Base-by-base conservation (phyloP, 2,113 vertebrate species). In the Podocnemis expansa region DNA sequence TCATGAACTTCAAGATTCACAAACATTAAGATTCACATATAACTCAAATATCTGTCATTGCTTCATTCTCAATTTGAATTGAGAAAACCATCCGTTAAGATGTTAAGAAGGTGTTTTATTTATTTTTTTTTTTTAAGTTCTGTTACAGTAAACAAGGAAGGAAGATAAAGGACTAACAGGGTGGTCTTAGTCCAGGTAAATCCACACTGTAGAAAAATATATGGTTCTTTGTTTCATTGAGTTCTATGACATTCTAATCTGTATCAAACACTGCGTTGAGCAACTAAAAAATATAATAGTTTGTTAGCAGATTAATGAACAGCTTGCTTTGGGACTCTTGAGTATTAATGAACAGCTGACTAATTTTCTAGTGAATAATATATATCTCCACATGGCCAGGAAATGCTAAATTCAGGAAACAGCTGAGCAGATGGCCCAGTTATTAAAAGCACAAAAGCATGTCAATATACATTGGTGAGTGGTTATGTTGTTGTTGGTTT, bases 281-380 rank as follows among this genome's bases (percentile, higher is more conserved):
- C 1, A 4, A 67, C n/a, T 82, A 85, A 88, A 58, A 93, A 88
- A 49, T 27, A 75, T 31, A 41, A 1, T 5, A 1, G 29, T 91
- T 78, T 87, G 38, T 54, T 80, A 73, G 10, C 12, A 78, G 38
- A 27, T 73, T 90, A 89, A 84, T 63, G 31, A 94, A 82, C 38
- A 89, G 5, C 49, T 85, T 90, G 8, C 27, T 58, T 9, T 6
- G 83, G 2, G 4, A 82, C 12, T 80, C 27, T 1, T 4, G 29
- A 76, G 5, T 6, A 49, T 34, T 88, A 87, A 73, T 84, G 91
- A 92, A 67, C 10, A 90, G 49, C 27, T 93, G 41, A 41, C 82
- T 85, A 45, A 43, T 92, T 94, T 94, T 82, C 84, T 80, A 54
- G 8, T 85, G 56, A 89, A 80, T 93, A 58, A 75, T 43, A 27